Conservation (phyloP, 2,113 vertebrate species). For the Plecotus auritus region DNA sequence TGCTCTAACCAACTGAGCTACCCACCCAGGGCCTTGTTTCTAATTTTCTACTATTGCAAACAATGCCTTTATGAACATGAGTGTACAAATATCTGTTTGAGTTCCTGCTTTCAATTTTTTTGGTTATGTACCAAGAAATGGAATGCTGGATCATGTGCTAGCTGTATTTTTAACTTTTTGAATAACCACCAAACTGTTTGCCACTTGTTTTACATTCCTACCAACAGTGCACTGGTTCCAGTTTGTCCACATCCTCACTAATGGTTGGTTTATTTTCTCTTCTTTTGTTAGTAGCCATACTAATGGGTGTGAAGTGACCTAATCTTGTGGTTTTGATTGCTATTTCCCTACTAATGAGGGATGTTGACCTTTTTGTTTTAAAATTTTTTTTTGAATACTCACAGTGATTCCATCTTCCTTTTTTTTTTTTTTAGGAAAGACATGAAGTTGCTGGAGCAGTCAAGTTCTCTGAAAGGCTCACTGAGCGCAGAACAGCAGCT, state of each 20-base stretch:
- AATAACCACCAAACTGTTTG: background rate
- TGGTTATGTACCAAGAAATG: background rate
- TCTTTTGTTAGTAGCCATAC: background rate
- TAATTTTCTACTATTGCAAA: background rate
- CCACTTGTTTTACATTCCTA: background rate
- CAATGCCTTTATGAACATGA: background rate
- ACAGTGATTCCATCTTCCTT: background rate
- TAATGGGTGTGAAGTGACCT: background rate
- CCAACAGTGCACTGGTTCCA: background rate
- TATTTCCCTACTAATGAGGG: background rate
- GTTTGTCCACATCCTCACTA: background rate
- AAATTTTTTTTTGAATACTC: background rate
- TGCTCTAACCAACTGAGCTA: background rate
- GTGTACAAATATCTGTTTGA: background rate
- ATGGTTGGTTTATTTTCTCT: background rate
- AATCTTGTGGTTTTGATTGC: background rate
- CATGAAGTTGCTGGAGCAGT: constrained; percentile 85
- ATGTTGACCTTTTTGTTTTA: background rate
- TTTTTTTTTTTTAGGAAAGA: constrained; percentile 83
- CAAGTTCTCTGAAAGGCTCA: constrained; percentile 86
- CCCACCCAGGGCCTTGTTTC: background rate
- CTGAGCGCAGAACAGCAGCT: constrained; percentile 83
- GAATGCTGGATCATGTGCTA: background rate
- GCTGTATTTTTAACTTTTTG: background rate
- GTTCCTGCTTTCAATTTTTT: background rate